Evolutionary conservation across 2,113 vertebrate species (phyloP).

Genomic region (Pseudois nayaur): DNA sequence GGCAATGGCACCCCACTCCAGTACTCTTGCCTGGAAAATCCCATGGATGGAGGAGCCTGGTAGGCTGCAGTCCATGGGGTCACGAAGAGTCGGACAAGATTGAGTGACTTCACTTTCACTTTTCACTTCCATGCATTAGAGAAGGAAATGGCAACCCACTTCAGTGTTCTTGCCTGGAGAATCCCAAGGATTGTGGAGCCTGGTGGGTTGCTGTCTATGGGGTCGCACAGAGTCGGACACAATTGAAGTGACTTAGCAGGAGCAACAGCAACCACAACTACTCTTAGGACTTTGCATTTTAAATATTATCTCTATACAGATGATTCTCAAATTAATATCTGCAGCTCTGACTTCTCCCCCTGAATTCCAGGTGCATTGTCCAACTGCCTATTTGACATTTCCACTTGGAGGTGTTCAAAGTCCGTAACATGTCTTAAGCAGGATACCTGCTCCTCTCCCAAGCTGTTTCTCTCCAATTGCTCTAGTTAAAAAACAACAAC

Average conservation of each 20-base stretch:
- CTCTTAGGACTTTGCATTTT: not conserved
- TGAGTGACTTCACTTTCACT: too few species aligned
- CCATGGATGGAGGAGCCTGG: too few species aligned
- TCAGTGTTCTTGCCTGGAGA: too few species aligned
- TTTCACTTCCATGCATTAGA: too few species aligned
- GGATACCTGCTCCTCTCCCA: not conserved
- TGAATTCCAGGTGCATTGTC: not conserved
- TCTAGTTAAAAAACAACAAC: not conserved
- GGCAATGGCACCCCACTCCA: too few species aligned
- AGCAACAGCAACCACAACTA: not conserved
- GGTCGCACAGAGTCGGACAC: too few species aligned
- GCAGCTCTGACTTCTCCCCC: not conserved
- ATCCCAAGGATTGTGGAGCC: too few species aligned
- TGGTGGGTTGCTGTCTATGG: too few species aligned
- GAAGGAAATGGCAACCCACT: too few species aligned
- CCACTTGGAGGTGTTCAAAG: not conserved
- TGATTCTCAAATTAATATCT: not conserved
- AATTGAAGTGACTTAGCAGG: too few species aligned
- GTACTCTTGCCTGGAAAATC: too few species aligned
- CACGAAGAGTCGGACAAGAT: fast-evolving
- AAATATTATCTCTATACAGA: not conserved
- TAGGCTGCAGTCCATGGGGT: too few species aligned
- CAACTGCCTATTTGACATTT: not conserved
- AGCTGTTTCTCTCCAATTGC: not conserved
- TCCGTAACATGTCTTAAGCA: not conserved